Percentiles rank a stretch among this genome's conserved stretches.
Evolutionary conservation across 2,888 invertebrate species (phyloP).

Genomic region (Galeruca laticollis): DNA sequence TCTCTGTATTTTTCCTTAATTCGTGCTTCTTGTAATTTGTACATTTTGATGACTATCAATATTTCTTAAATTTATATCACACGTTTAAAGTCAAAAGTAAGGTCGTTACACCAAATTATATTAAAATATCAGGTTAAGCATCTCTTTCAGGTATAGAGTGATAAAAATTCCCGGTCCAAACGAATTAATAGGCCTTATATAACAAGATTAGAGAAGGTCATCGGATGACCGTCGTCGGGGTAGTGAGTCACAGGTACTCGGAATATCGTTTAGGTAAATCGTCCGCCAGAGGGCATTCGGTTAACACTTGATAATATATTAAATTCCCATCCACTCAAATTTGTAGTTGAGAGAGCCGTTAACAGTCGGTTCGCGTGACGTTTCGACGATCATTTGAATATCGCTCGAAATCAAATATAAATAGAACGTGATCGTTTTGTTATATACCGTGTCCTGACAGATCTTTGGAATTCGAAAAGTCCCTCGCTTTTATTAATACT

Average conservation of each 20-base stretch:
- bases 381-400: slow-evolving; percentile 59
- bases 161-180: neutral
- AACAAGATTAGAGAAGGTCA: slow-evolving; percentile 18
- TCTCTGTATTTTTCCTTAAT: too few species aligned
- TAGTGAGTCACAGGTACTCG: slow-evolving; percentile 26
- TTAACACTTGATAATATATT: slow-evolving; percentile 34
- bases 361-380: slow-evolving; percentile 61
- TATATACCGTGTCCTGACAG: slow-evolving; percentile 47
- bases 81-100: too few species aligned
- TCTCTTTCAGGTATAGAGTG: neutral
- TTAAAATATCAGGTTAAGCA: neutral
- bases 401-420: slow-evolving; percentile 60
- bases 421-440: slow-evolving; percentile 60
- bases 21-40: too few species aligned
- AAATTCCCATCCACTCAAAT: slow-evolving; percentile 45
- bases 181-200: slow-evolving; percentile 18
- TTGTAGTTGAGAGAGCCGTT: slow-evolving; percentile 53
- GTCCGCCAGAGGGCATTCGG: slow-evolving; percentile 24
- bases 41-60: too few species aligned
- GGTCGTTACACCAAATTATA: too few species aligned
- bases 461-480: slow-evolving; percentile 55
- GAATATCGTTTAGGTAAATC: slow-evolving; percentile 16
- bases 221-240: slow-evolving; percentile 7
- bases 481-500: slow-evolving; percentile 55
- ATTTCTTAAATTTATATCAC: too few species aligned